Percentiles rank a stretch among this genome's conserved stretches.
These are phyloP conservation scores for Tachypleus tridentatus DNA, from an alignment of 1,140 invertebrate species.

Conservation along the genomic window DNA sequence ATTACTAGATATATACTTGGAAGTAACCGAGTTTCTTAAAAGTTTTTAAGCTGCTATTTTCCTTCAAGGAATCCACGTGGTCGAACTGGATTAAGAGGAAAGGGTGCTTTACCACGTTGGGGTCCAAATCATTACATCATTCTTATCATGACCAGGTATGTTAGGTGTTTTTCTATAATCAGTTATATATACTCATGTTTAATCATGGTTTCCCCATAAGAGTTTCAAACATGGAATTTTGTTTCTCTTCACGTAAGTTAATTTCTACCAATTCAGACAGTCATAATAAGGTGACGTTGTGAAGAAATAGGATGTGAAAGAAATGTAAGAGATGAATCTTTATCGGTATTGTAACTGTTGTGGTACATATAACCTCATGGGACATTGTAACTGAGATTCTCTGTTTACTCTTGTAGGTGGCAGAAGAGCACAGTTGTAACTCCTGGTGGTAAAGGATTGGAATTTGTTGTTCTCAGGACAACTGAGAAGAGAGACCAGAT, in stretches of 20 bases:
- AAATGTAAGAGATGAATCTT: no score
- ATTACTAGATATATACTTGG: no score
- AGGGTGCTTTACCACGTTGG: conserved; percentile 36
- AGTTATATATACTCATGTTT: neutral
- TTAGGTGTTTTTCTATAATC: neutral
- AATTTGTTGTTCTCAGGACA: conserved; percentile 22
- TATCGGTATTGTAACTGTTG: no score
- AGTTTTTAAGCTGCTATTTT: neutral
- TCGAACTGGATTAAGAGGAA: conserved; percentile 37
- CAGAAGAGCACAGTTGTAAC: conserved; percentile 6
- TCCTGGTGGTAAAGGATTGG: conserved; percentile 14
- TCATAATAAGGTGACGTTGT: no score
- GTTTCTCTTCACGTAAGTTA: neutral
- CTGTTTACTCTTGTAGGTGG: conserved; percentile 23
- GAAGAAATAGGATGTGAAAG: no score
- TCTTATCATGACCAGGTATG: conserved; percentile 29
- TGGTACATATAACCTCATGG: no score
- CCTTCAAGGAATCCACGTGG: conserved; percentile 23
- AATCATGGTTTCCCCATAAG: neutral
- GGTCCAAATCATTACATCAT: conserved; percentile 39
- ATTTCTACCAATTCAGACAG: neutral
- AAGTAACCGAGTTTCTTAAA: neutral
- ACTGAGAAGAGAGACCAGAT: conserved; percentile 15
- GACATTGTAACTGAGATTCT: no score
- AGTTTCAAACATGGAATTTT: neutral